Evolutionary conservation across 2,888 invertebrate genomes (phyloP), one percentile per base, ranked within the genome.

Genomic region (Cyclophora albipunctata): DNA sequence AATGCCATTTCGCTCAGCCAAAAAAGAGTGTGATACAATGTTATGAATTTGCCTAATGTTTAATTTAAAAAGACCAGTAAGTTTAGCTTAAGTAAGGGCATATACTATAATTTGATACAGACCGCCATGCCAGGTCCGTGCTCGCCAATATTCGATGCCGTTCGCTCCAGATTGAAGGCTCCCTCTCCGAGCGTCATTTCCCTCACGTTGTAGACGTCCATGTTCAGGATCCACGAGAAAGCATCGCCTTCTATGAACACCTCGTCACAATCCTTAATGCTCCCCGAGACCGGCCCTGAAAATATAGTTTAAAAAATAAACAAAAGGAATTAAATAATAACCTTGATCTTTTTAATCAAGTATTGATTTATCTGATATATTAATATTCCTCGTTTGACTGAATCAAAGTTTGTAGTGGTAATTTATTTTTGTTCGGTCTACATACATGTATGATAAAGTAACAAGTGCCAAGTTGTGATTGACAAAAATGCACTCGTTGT

Each of bases 161-260:
- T 84, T 1, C 77, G 73, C 63, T 92, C 92, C 58, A 93, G 89
- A 61, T 90, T 90, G 72, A 94, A 94, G 0, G 93, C 89, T 46
- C 91, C 90, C 50, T 90, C 84, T 33, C 88, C 86, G 40, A 94
- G 78, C 49, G 88, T 83, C 47, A 94, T 74, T 34, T 84, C 78
- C 3, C 73, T 73, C 7, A 94, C 91, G 57, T 92, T 89, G 52
- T 70, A 83, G 57, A 94, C 90, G 50, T 78, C 86, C 70, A 93
- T 89, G 53, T 90, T 88, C 45, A 91, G 83, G 37, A 94, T 84
- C 89, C 93, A 92, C 40, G 92, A 92, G 67, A 94, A 93, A 1
- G 93, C 91, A 45, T 89, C 87, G 33, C 90, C 90, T 64, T 91
- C 91, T 55, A 94, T 83, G 33, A 89, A 83, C 7, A 93, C 92